Conservation (phyloP, 2,113 vertebrate genomes). For the Mastomys natalensis region DNA sequence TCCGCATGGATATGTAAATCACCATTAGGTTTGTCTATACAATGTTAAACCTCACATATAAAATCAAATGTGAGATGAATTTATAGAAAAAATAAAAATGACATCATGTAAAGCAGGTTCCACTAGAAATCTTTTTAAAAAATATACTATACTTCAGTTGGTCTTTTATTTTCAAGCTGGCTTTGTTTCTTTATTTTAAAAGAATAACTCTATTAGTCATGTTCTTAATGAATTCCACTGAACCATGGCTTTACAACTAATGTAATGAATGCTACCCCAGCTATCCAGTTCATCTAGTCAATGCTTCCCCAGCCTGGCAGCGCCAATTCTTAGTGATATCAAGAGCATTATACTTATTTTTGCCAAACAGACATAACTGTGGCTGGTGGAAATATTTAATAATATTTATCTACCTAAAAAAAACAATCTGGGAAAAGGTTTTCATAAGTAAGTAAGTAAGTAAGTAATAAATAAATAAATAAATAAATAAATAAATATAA, state of each 20-base stretch:
- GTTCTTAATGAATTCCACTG: conserved; percentile 12
- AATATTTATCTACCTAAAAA: background rate
- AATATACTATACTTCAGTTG: background rate
- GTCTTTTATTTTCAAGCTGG: conserved; percentile 32
- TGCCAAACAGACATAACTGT: background rate
- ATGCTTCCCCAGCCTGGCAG: background rate
- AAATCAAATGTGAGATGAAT: background rate
- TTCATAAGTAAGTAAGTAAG: too few relatives aligned
- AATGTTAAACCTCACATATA: background rate
- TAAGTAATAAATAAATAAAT: background rate
- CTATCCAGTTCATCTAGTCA: background rate
- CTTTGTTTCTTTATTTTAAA: background rate
- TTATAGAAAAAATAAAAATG: conserved; percentile 8
- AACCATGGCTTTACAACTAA: background rate
- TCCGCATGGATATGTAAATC: background rate
- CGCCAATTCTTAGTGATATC: background rate
- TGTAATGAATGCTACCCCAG: background rate
- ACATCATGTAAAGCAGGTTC: background rate
- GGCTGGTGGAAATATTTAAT: background rate
- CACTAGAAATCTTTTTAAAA: background rate
- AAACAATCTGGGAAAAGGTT: background rate
- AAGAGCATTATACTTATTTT: background rate
- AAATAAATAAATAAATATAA: background rate
- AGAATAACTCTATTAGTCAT: background rate
- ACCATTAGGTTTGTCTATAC: conserved; percentile 11